A percentile compares a stretch with the other conserved stretches of the same genome.
These are phyloP conservation scores for Schizopygopsis malacanthus DNA, from an alignment of 2,797 vertebrate species.

Conservation along the genomic window DNA sequence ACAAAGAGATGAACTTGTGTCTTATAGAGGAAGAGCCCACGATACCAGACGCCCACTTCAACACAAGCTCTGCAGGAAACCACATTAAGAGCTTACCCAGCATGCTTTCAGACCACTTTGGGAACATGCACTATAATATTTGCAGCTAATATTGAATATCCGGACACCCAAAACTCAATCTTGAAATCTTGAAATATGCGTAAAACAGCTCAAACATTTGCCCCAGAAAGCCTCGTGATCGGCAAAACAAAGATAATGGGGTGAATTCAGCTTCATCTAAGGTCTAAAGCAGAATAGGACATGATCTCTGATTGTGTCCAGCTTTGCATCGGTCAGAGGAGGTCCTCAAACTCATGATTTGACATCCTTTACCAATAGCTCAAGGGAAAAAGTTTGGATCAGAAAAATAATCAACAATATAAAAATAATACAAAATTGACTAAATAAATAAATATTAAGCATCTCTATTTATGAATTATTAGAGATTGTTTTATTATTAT, in stretches of 20 bases:
- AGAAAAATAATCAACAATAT: background rate
- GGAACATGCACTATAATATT: background rate
- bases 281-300: background rate
- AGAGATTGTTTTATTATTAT: background rate
- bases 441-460: background rate
- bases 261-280: background rate
- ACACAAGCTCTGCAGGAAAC: slow-evolving; percentile 19
- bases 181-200: background rate
- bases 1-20: slow-evolving; percentile 33
- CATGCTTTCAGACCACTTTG: slow-evolving; percentile 5
- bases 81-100: slow-evolving; percentile 16
- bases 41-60: slow-evolving; percentile 33
- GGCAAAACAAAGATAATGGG: background rate
- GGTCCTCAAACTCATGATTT: background rate
- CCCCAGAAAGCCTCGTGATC: background rate
- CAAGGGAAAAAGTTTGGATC: background rate
- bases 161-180: background rate
- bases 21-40: slow-evolving; percentile 13
- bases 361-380: background rate
- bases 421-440: background rate
- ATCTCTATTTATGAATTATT: background rate
- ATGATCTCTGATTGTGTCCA: background rate
- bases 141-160: background rate
- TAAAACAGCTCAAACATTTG: background rate
- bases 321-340: background rate